Base-by-base conservation (phyloP, 1,140 invertebrate species). In the Ceratosolen solmsi region DNA sequence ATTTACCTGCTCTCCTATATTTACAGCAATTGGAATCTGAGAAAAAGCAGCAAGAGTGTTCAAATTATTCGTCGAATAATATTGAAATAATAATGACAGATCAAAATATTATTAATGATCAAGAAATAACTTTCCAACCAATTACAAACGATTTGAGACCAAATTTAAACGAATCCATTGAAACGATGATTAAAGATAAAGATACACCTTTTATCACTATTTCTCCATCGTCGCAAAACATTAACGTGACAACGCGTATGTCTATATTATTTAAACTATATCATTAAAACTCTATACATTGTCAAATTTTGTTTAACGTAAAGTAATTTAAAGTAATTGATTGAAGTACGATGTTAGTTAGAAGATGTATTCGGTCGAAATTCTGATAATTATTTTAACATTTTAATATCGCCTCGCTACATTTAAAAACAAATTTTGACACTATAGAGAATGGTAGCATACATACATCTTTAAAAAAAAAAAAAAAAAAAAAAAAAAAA, bases 141-240 rank as follows among this genome's bases (percentile, higher is more conserved):
- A 86, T 89, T 20, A 82, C 80, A 0, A 80, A 88, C 9, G 87
- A 89, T 74, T 87, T 88, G 41, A 80, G 85, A 1, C 87, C 87
- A 70, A 86, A 88, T 36, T 90, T 91, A 33, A 80, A 86, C 0
- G 86, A 88, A 54, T 88, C 88, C 38, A 87, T 89, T 81, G 76
- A 85, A 56, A 74, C 72, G 11, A 86, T 88, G 13, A 70, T 73
- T 0, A 79, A 63, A 9, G 79, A 86, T 1, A 88, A 87, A 41
- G 84, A 87, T 0, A 86, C 87, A 49, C 49, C 85, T 9, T 84
- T 85, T 60, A 79, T 87, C 51, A 20, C 84, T n/a, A 33, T 74
- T 49, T 0, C 25, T 1, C 36, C 58, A 30, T 30, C 49, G 2
- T 38, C 80, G 0, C 80, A 75, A 70, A 76, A 41, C 65, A 68